Evolutionary conservation across 2,113 vertebrate species (phyloP), one percentile per base, ranked within the genome.

Genomic region (Asarcornis scutulata): DNA sequence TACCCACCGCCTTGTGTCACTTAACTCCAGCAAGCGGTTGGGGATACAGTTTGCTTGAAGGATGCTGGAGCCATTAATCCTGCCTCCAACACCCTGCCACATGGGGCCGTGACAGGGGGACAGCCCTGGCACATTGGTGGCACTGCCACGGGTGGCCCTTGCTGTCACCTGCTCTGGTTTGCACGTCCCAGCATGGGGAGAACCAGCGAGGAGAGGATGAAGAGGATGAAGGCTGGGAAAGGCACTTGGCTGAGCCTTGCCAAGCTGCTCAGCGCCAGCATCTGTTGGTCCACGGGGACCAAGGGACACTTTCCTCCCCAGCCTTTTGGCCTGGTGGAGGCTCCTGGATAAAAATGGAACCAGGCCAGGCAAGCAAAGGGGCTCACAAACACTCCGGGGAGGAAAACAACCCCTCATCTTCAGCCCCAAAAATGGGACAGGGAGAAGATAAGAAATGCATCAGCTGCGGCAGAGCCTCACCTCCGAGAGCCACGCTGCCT

Each of bases 21-120:
- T 97, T 95, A 89, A 96, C 96, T 97, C 92, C 21, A 71, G 91
- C 89, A 96, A 94, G 92, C 7, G 23, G 95, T 81, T 83, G 0
- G 48, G 93, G 95, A 95, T 60, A 86, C 88, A 80, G 88, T 96
- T 96, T 91, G 94, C 95, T 94, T 50, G 95, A 92, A 94, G 56
- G 95, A 95, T 91, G 95, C 95, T 59, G 80, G 82, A 85, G 50
- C 75, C 92, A 96, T 97, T 75, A 94, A 97, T 97, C 92, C 95
- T 91, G 80, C 63, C 56, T 42, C 89, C 75, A 48, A 78, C 64
- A 88, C 82, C 81, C 90, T 22, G 88, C n/a, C 29, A 60, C 40
- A 11, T 10, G 68, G 46, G n/a, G 26, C 25, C 17, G 9, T 46
- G 58, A 50, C 13, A 11, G 32, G 26, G 34, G 55, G 29, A 56